Conservation (phyloP, 2,113 vertebrate species). For the Pygoscelis antarcticus region DNA sequence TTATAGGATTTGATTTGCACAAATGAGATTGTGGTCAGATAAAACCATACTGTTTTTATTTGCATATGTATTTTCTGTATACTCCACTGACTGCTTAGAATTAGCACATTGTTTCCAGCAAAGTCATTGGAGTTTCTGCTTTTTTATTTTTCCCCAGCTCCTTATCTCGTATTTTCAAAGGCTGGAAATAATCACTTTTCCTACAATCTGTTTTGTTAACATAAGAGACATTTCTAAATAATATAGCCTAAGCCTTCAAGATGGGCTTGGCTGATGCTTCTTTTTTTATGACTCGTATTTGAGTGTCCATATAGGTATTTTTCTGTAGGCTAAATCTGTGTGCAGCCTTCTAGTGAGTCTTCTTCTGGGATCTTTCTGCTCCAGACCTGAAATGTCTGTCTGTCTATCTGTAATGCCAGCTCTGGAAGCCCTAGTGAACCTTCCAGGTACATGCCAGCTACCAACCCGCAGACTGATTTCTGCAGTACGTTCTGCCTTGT, state of each 20-base stretch:
- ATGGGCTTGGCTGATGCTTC: neutral
- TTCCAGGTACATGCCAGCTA: neutral
- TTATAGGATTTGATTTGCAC: neutral
- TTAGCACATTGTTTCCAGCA: neutral
- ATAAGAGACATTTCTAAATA: neutral
- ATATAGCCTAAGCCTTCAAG: neutral
- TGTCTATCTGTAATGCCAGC: neutral
- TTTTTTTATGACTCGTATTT: neutral
- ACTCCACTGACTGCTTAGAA: neutral
- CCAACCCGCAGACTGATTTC: neutral
- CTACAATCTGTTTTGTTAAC: neutral
- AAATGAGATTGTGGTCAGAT: neutral
- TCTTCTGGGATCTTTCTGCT: neutral
- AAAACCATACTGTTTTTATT: neutral
- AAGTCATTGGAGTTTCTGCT: neutral
- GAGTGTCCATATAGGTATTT: neutral
- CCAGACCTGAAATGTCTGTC: neutral
- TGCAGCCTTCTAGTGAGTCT: neutral
- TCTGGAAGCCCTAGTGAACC: neutral
- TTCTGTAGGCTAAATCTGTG: neutral
- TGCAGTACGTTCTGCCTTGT: fast-evolving
- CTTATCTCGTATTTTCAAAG: conserved; percentile 1
- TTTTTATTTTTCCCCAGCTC: neutral
- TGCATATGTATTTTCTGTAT: neutral
- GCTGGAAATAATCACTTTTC: neutral